Percentiles rank a stretch among this genome's conserved stretches.
phyloP scores from a whole-genome alignment of 2,888 invertebrate genomes.

The Arctia plantaginis region DNA sequence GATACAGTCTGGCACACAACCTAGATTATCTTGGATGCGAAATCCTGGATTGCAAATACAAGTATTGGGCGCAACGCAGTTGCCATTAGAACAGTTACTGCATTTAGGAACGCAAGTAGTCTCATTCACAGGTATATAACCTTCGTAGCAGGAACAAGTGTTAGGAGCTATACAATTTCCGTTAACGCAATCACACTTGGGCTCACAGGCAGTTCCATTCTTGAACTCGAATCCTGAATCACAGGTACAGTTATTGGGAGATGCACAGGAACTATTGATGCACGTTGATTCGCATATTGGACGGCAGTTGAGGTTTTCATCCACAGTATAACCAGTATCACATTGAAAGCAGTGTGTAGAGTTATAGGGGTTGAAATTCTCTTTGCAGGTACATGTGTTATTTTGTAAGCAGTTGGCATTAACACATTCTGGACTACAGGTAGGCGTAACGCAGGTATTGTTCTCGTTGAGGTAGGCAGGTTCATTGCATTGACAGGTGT shows the following conservation, averaged over 20 bases:
- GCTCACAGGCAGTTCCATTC: conserved; percentile 55
- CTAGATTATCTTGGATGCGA: conserved; percentile 39
- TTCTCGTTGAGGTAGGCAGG: conserved; percentile 64
- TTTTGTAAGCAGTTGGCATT: conserved; percentile 66
- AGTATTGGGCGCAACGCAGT: conserved; percentile 67
- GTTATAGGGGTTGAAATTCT: conserved; percentile 61
- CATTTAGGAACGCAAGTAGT: conserved; percentile 54
- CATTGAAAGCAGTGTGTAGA: conserved; percentile 68
- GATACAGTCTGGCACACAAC: conserved; percentile 68
- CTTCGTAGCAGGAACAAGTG: conserved; percentile 77
- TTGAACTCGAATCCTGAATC: conserved; percentile 54
- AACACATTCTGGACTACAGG: conserved; percentile 66
- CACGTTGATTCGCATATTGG: conserved; percentile 53
- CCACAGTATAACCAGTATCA: conserved; percentile 54
- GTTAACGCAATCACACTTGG: conserved; percentile 80
- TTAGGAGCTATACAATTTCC: conserved; percentile 71
- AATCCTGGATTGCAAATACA: conserved; percentile 64
- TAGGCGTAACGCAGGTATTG: conserved; percentile 68
- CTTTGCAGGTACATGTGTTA: conserved; percentile 53
- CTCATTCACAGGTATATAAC: conserved; percentile 52
- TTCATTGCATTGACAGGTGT: conserved; percentile 69
- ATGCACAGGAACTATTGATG: conserved; percentile 58
- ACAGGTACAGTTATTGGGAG: conserved; percentile 65
- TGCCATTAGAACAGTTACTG: conserved; percentile 54
- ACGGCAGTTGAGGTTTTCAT: conserved; percentile 52